Conservation (phyloP, 2,888 invertebrate genomes). For the Hirtodrosophila trivittata region DNA sequence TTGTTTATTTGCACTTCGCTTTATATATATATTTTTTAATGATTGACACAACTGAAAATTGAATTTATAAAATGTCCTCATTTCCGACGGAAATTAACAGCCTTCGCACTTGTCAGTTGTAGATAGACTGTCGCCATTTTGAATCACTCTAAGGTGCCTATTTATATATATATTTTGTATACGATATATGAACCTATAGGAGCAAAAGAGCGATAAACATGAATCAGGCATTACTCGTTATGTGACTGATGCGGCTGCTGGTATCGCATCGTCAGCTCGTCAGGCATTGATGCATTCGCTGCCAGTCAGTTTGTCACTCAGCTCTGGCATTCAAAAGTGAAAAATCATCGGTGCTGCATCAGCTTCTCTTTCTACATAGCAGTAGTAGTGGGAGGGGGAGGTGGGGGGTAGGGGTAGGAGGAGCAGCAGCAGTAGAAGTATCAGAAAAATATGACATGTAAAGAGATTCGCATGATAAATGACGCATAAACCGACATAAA, state of each 20-base stretch:
- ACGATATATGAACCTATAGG: too few relatives aligned
- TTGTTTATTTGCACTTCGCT: not conserved
- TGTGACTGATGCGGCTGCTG: slow-evolving; percentile 42
- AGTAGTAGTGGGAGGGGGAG: slow-evolving; percentile 6
- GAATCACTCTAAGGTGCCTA: slow-evolving; percentile 8
- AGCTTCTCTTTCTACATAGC: slow-evolving; percentile 20
- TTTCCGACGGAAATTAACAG: slow-evolving; percentile 46
- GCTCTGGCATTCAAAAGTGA: slow-evolving; percentile 57
- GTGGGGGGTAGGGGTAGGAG: not conserved
- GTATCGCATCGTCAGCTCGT: slow-evolving; percentile 43
- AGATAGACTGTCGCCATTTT: not conserved
- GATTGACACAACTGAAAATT: not conserved
- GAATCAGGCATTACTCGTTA: slow-evolving; percentile 20
- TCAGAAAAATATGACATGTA: slow-evolving; percentile 61
- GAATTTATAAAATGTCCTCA: slow-evolving; percentile 19
- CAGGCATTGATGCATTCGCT: slow-evolving; percentile 61
- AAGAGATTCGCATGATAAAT: slow-evolving; percentile 72
- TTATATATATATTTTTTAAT: too few relatives aligned
- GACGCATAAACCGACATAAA: slow-evolving; percentile 70
- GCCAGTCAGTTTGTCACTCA: slow-evolving; percentile 54
- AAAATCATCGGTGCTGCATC: slow-evolving; percentile 64
- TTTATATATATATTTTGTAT: slow-evolving; percentile 11
- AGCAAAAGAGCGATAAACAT: slow-evolving; percentile 9
- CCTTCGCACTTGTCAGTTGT: slow-evolving; percentile 16
- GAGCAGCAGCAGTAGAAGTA: slow-evolving; percentile 1